Evolutionary conservation across 1,140 invertebrate genomes (phyloP).

Genomic region (Megalopta genalis): DNA sequence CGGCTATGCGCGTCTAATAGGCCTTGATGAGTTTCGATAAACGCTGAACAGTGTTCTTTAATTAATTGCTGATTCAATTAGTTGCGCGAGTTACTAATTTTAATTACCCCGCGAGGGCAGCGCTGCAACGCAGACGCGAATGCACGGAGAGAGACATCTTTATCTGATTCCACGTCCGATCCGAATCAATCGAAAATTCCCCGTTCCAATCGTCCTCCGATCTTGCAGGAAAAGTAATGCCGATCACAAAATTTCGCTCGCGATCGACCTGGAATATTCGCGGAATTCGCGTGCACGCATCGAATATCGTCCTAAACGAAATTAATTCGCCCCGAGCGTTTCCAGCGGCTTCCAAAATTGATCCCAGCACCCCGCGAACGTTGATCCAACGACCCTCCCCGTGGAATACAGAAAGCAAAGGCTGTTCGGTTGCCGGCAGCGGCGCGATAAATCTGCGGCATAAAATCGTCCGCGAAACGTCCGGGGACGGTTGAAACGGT

Average conservation of each 20-base stretch:
- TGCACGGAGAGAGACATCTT: not conserved
- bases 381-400: too few species aligned
- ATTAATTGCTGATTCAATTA: slow-evolving; percentile 38
- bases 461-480: too few species aligned
- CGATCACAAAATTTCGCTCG: too few species aligned
- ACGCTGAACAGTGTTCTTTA: not conserved
- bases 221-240: too few species aligned
- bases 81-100: slow-evolving; percentile 26
- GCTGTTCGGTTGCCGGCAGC: not conserved
- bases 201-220: not conserved
- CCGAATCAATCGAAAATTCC: slow-evolving; percentile 12
- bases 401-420: too few species aligned
- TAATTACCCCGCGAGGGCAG: slow-evolving; percentile 10
- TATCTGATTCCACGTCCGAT: slow-evolving; percentile 7
- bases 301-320: too few species aligned
- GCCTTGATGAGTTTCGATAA: slow-evolving; percentile 12
- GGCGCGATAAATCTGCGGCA: not conserved
- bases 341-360: too few species aligned
- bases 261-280: too few species aligned
- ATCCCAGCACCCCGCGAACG: too few species aligned
- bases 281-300: too few species aligned
- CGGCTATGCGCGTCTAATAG: not conserved
- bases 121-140: not conserved
- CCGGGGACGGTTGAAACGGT: not conserved
- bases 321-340: too few species aligned